phyloP scores from a whole-genome alignment of 2,888 invertebrate genomes.

The Labia minor region DNA sequence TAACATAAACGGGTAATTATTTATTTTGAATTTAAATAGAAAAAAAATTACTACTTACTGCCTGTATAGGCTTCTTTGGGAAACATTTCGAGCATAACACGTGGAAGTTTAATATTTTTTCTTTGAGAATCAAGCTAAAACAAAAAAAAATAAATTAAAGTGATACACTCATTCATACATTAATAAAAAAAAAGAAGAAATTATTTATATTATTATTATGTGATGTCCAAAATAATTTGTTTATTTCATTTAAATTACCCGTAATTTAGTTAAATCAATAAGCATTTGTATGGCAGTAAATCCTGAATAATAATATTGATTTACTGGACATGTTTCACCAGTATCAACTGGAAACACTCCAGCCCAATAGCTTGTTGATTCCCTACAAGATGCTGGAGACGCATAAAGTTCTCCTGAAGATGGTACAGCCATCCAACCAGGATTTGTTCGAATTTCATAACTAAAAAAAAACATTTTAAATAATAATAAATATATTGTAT shows the following conservation, averaged over 20 bases:
- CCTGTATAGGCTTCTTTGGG: conserved; percentile 62
- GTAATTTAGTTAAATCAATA: conserved; percentile 60
- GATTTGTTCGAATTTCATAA: conserved; percentile 64
- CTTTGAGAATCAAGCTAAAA: conserved; percentile 50
- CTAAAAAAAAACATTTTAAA: conserved; percentile 34
- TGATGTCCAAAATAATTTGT: background rate
- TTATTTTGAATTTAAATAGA: too few species aligned
- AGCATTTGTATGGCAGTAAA: conserved; percentile 60
- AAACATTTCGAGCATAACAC: conserved; percentile 54
- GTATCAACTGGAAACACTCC: conserved; percentile 56
- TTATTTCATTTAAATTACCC: conserved; percentile 45
- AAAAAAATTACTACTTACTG: too few species aligned
- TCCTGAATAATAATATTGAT: conserved; percentile 66
- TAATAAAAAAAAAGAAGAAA: background rate
- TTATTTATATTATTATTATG: background rate
- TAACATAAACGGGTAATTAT: too few species aligned
- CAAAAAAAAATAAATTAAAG: conserved; percentile 19
- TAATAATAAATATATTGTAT: too few species aligned
- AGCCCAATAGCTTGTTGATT: conserved; percentile 46
- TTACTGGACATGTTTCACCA: conserved; percentile 60
- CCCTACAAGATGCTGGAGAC: conserved; percentile 58
- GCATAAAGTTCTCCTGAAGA: conserved; percentile 53
- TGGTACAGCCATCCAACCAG: conserved; percentile 52
- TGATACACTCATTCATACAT: background rate
- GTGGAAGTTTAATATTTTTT: conserved; percentile 47